Percentiles rank a stretch among this genome's conserved stretches.
Evolutionary conservation across 2,113 vertebrate genomes (phyloP).

Genomic region (Origma solitaria): DNA sequence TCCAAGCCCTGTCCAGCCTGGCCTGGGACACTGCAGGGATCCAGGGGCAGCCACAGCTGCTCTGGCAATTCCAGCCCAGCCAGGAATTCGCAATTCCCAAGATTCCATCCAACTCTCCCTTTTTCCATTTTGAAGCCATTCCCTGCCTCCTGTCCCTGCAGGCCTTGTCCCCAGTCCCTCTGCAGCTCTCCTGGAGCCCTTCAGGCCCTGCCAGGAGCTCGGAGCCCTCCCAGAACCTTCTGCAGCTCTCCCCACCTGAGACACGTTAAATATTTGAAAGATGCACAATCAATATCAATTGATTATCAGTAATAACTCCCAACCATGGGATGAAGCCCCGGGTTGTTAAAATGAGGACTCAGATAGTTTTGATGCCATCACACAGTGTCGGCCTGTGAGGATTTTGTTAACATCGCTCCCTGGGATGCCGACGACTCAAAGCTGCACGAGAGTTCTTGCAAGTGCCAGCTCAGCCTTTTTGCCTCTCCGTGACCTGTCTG

Average conservation of each 20-base stretch:
- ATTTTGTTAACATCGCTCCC: neutral
- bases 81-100: neutral
- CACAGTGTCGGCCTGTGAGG: neutral
- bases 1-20: neutral
- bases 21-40: neutral
- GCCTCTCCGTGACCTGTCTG: neutral
- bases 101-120: rapidly evolving
- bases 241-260: no score
- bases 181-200: neutral
- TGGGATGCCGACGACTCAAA: neutral
- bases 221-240: neutral
- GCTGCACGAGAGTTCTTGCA: neutral
- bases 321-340: neutral
- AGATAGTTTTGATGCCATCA: neutral
- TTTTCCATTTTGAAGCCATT: neutral
- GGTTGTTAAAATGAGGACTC: neutral
- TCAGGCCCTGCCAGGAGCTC: rapidly evolving
- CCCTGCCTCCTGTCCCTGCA: neutral
- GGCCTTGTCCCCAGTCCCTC: neutral
- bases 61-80: neutral
- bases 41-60: neutral
- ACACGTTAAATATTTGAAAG: neutral
- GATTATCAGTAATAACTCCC: neutral
- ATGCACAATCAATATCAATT: neutral
- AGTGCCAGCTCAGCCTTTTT: neutral